phyloP scores from a whole-genome alignment of 2,113 vertebrate species.

The Cricetomys ansorgei region DNA sequence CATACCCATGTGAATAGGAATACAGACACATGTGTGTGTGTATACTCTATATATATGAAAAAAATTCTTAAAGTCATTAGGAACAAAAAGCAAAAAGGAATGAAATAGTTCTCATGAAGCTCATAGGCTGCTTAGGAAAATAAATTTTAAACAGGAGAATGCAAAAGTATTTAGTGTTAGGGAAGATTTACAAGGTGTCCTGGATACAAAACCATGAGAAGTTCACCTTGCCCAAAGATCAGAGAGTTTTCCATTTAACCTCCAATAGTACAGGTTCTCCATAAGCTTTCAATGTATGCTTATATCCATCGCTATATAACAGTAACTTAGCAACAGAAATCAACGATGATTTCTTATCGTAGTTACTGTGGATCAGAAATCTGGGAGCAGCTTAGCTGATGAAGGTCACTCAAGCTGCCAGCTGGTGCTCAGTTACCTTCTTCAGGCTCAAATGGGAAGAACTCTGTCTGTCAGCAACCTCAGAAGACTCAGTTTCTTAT shows the following conservation, averaged over 20 bases:
- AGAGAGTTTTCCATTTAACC: background rate
- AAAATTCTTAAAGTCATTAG: background rate
- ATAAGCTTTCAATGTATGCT: background rate
- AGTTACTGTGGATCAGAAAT: background rate
- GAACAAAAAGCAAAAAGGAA: background rate
- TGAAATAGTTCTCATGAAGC: background rate
- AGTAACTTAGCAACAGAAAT: background rate
- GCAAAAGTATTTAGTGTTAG: background rate
- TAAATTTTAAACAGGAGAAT: conserved; percentile 10
- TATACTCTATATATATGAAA: too few relatives aligned
- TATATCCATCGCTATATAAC: background rate
- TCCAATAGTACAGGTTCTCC: background rate
- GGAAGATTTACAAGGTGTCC: background rate
- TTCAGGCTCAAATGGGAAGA: background rate
- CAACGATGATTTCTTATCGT: background rate
- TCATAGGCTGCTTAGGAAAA: background rate
- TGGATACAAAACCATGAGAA: background rate
- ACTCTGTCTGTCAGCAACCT: background rate
- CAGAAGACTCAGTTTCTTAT: background rate
- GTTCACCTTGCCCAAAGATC: background rate
- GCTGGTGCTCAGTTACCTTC: background rate
- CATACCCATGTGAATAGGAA: background rate
- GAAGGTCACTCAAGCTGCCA: background rate
- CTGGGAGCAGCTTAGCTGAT: background rate
- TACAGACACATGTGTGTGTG: background rate